phyloP scores from a whole-genome alignment of 1,140 invertebrate genomes.

The Psilanteris sp. region DNA sequence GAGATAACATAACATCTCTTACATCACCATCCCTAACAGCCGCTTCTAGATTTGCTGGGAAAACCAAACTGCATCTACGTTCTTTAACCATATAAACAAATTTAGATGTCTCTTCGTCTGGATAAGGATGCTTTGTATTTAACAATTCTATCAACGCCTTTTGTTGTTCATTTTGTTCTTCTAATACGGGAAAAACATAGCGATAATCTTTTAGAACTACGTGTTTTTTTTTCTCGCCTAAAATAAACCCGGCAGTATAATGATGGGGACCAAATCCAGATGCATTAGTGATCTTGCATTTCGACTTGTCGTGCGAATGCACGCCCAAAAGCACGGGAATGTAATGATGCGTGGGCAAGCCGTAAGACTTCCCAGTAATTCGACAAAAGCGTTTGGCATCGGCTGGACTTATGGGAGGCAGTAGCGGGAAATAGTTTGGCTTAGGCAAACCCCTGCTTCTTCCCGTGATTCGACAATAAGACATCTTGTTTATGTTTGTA shows the following conservation, averaged over 20 bases:
- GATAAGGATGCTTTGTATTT: slow-evolving; percentile 80
- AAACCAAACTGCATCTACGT: slow-evolving; percentile 86
- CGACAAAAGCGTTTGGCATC: slow-evolving; percentile 89
- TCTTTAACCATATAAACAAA: slow-evolving; percentile 89
- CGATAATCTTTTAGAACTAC: slow-evolving; percentile 85
- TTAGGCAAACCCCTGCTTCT: slow-evolving; percentile 88
- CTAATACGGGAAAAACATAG: slow-evolving; percentile 86
- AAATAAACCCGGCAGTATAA: slow-evolving; percentile 80
- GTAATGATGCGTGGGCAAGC: slow-evolving; percentile 87
- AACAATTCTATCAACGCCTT: slow-evolving; percentile 83
- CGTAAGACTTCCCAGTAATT: slow-evolving; percentile 90
- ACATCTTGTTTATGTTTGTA: slow-evolving; percentile 75
- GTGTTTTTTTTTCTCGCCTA: slow-evolving; percentile 84
- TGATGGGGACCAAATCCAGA: slow-evolving; percentile 82
- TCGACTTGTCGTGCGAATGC: slow-evolving; percentile 80
- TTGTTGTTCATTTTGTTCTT: slow-evolving; percentile 84
- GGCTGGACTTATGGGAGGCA: slow-evolving; percentile 89
- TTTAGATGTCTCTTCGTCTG: slow-evolving; percentile 80
- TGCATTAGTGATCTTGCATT: slow-evolving; percentile 84
- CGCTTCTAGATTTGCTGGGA: slow-evolving; percentile 86
- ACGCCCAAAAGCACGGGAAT: slow-evolving; percentile 86
- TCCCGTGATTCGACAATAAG: slow-evolving; percentile 90
- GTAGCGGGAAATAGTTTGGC: slow-evolving; percentile 90
- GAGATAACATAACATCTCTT: slow-evolving; percentile 86
- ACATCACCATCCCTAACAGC: slow-evolving; percentile 89